Base-by-base conservation (phyloP, 2,113 vertebrate genomes). In the Pholis gunnellus region DNA sequence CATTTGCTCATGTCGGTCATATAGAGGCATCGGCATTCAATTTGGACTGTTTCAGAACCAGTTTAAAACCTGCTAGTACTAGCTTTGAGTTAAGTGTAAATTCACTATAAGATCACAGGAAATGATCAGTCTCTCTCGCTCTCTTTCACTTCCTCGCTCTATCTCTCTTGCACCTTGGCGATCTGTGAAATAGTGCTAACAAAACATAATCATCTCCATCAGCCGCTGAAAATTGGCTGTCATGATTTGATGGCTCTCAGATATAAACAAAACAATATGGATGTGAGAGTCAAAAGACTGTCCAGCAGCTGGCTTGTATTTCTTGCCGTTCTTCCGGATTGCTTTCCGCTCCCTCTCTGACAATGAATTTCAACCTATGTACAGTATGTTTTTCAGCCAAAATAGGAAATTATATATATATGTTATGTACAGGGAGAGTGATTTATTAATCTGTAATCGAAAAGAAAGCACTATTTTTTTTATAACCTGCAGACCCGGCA, bases 371-470 rank as follows among this genome's bases (percentile, higher is more conserved):
- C 27, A 69, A 40, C 42, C 29, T 29, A 52, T 65, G 59, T 9
- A 59, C 38, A 20, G 46, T 57, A 34, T 36, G 42, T 59, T 70
- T 46, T 66, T 40, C 42, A 74, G 57, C 20, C 40, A 10, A n/a
- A 46, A 76, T 71, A 46, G 11, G 20, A 54, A 85, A 79, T 57
- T 3, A 27, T 78, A 63, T 38, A 64, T 38, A 81, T 46, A 38
- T 71, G 22, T 48, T 68, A 40, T 63, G 57, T 38, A 54, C 56
- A 42, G 36, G 69, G 29, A 65, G 34, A 50, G 54, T 1, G 25
- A 77, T 65, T 84, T 86, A 81, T 79, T 76, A 84, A 83, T 87
- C 70, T 42, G 27, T 70, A 87, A 90, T 87, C 14, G 34, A 85
- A 70, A 85, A 64, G 75, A 85, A 83, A 77, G n/a, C 44, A 57